These are phyloP conservation scores for Euwallacea fornicatus DNA, from an alignment of 1,140 invertebrate species.

Conservation along the genomic window DNA sequence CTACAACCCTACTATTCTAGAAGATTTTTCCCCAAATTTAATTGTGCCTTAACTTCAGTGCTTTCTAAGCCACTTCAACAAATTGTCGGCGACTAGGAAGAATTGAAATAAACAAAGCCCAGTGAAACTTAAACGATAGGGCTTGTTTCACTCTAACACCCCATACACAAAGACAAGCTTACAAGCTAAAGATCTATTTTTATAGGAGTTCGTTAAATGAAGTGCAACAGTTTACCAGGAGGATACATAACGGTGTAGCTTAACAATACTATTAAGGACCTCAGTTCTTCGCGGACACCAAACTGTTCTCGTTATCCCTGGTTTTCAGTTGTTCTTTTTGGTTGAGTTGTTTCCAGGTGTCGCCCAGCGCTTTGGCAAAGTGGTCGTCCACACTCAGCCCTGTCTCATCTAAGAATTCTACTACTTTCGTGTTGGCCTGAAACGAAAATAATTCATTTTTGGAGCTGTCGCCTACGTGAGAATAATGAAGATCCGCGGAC, in stretches of 20 bases:
- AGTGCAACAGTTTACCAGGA: background rate
- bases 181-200: conserved; percentile 1
- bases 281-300: conserved; percentile 39
- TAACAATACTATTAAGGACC: background rate
- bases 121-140: too few species aligned
- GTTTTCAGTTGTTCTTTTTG: conserved; percentile 48
- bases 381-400: conserved; percentile 82
- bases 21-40: too few species aligned
- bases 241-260: background rate
- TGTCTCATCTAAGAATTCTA: conserved; percentile 49
- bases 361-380: conserved; percentile 92
- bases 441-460: conserved; percentile 21
- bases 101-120: too few species aligned
- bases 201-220: conserved; percentile 1
- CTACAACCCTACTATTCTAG: too few species aligned
- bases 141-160: too few species aligned
- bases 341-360: conserved; percentile 85
- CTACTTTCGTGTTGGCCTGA: conserved; percentile 43
- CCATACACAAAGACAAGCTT: background rate
- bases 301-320: conserved; percentile 41
- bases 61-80: too few species aligned
- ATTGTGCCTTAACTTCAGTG: too few species aligned
- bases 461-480: too few species aligned
- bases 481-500: too few species aligned
- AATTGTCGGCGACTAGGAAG: too few species aligned